Conservation (phyloP, 2,113 vertebrate species). For the Otis tarda region DNA sequence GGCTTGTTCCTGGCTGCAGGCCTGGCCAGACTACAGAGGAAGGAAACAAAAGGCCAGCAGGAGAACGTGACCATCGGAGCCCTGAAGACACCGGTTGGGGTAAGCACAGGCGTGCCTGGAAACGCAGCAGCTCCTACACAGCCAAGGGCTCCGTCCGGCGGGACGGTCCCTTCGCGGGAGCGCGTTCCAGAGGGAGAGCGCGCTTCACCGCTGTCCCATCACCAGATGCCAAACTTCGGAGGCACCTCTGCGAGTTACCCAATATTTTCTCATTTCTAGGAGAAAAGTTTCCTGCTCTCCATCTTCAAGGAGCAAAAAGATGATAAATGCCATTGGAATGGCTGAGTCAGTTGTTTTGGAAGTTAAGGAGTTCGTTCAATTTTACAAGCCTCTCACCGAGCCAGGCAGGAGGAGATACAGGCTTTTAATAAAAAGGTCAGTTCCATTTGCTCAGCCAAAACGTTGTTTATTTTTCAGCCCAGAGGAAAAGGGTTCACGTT, state of each 20-base stretch:
- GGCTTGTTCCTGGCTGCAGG: neutral
- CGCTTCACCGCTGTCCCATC: neutral
- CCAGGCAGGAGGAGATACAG: neutral
- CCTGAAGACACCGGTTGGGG: neutral
- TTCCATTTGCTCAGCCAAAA: slow-evolving; percentile 29
- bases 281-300: neutral
- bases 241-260: neutral
- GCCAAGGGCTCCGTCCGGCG: neutral
- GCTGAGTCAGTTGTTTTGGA: slow-evolving; percentile 13
- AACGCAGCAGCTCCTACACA: neutral
- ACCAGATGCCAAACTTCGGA: neutral
- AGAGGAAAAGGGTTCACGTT: slow-evolving; percentile 5
- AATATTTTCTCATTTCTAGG: neutral
- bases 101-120: neutral
- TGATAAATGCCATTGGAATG: neutral
- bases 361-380: neutral
- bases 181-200: rapidly evolving
- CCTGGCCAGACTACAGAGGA: neutral
- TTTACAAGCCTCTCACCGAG: neutral
- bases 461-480: slow-evolving; percentile 23
- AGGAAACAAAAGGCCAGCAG: neutral
- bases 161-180: rapidly evolving
- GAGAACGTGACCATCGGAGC: neutral
- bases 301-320: neutral
- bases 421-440: slow-evolving; percentile 18